These are phyloP conservation scores for Hydroisotoma schaefferi DNA, from an alignment of 2,888 invertebrate genomes.

Conservation along the genomic window DNA sequence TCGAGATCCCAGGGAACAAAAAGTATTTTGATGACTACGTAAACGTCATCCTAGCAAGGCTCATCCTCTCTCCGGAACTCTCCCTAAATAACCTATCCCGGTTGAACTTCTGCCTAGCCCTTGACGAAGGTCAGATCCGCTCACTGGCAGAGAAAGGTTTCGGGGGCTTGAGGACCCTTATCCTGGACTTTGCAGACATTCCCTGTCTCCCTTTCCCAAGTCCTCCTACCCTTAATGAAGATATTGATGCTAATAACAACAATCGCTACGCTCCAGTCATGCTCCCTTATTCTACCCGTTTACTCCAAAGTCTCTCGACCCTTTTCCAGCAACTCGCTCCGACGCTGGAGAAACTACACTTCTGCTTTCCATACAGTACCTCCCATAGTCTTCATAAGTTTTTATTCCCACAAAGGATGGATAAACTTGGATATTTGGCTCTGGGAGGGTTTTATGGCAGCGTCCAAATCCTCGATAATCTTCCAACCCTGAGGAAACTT, in stretches of 20 bases:
- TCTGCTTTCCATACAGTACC: constrained; percentile 31
- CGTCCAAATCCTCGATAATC: constrained; percentile 27
- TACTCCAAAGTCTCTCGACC: too few species aligned
- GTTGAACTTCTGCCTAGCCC: constrained; percentile 34
- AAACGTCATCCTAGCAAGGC: constrained; percentile 27
- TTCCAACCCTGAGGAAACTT: constrained; percentile 34
- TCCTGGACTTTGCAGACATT: constrained; percentile 33
- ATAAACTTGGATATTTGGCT: constrained; percentile 25
- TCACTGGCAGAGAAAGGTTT: constrained; percentile 18
- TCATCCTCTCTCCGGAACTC: constrained; percentile 22
- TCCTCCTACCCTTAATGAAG: background rate
- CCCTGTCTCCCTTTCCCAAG: background rate
- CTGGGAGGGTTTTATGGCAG: constrained; percentile 29
- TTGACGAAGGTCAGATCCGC: constrained; percentile 26
- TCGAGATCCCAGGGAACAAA: constrained; percentile 31
- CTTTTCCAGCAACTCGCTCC: constrained; percentile 5
- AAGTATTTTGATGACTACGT: constrained; percentile 38
- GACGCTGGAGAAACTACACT: constrained; percentile 26
- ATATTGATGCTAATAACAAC: too few species aligned
- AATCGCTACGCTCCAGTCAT: background rate
- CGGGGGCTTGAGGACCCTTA: constrained; percentile 25
- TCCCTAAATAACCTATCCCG: constrained; percentile 9
- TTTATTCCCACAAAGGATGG: constrained; percentile 28
- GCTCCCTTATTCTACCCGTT: constrained; percentile 26
- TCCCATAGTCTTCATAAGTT: constrained; percentile 27